These are phyloP conservation scores for Ictalurus furcatus DNA, from an alignment of 2,113 vertebrate genomes.

Conservation along the genomic window DNA sequence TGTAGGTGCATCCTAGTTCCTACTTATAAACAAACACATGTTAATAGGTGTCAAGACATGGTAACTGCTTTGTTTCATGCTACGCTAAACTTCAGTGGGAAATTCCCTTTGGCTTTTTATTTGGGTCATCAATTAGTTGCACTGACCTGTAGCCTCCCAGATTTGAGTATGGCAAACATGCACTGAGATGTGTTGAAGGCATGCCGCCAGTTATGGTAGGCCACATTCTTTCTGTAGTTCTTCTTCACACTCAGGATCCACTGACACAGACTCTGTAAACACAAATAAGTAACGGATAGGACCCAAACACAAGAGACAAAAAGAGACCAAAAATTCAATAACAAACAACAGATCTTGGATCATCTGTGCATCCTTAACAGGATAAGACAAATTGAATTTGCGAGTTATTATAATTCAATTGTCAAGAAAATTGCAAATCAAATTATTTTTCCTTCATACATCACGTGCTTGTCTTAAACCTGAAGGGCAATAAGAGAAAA, in stretches of 20 bases:
- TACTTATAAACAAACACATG: constrained; percentile 1
- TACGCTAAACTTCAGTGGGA: not conserved
- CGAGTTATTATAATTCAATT: constrained; percentile 26
- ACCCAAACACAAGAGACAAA: not conserved
- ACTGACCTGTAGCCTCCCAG: constrained; percentile 90
- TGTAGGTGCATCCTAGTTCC: not conserved
- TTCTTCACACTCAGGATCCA: constrained; percentile 98
- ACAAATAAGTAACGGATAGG: not conserved
- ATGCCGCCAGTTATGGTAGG: constrained; percentile 98
- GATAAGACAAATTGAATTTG: constrained; percentile 30
- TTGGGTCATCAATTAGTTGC: not conserved
- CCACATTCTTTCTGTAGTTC: constrained; percentile 95
- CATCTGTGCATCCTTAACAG: constrained; percentile 10
- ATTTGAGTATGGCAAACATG: constrained; percentile 94
- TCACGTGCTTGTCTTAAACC: not conserved
- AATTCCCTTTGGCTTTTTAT: not conserved
- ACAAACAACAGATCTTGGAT: constrained; percentile 38
- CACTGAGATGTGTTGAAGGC: constrained; percentile 96
- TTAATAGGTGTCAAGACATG: not conserved
- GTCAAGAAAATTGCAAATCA: constrained; percentile 28
- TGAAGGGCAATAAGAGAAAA: not conserved
- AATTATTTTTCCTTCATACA: constrained; percentile 2
- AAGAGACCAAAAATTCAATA: not conserved
- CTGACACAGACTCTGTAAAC: constrained; percentile 84
- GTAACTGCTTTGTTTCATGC: not conserved